A percentile compares a stretch with the other conserved stretches of the same genome.
phyloP scores from a whole-genome alignment of 2,797 vertebrate genomes.

The Distichodus sexfasciatus region DNA sequence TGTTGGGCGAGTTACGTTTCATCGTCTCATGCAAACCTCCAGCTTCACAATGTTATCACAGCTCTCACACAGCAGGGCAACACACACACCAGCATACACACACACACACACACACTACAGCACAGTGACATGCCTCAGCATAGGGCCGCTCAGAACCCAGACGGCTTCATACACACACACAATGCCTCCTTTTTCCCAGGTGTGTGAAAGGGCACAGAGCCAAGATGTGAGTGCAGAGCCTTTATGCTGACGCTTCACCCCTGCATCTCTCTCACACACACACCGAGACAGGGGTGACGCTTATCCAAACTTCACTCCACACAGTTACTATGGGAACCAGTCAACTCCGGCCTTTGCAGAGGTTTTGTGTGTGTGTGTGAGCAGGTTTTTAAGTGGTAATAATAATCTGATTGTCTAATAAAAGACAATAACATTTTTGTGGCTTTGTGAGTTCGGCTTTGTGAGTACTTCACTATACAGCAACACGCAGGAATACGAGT shows the following conservation, averaged over 20 bases:
- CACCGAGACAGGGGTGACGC: not conserved
- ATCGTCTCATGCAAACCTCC: conserved; percentile 3
- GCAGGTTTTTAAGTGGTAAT: not conserved
- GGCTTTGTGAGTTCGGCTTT: too few species aligned
- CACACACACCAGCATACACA: conserved; percentile 4
- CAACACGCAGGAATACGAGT: too few species aligned
- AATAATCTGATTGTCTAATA: too few species aligned
- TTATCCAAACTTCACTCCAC: conserved; percentile 43
- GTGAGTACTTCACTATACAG: too few species aligned
- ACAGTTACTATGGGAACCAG: conserved; percentile 60
- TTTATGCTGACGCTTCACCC: not conserved
- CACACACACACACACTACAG: not conserved
- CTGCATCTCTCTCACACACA: not conserved
- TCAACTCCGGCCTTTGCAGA: conserved; percentile 29
- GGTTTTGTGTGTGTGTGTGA: not conserved
- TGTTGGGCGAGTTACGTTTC: conserved; percentile 9
- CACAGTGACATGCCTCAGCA: too few species aligned
- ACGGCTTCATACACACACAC: too few species aligned
- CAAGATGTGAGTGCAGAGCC: conserved; percentile 13
- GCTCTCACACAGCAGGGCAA: conserved; percentile 28
- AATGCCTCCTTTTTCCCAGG: conserved; percentile 28
- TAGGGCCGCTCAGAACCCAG: too few species aligned
- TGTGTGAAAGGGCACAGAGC: conserved; percentile 7
- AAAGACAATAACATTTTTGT: too few species aligned
- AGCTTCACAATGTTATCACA: conserved; percentile 42